A percentile compares a stretch with the other conserved stretches of the same genome.
Conservation (phyloP, 1,140 invertebrate species). For the Drosophila rhopaloa region DNA sequence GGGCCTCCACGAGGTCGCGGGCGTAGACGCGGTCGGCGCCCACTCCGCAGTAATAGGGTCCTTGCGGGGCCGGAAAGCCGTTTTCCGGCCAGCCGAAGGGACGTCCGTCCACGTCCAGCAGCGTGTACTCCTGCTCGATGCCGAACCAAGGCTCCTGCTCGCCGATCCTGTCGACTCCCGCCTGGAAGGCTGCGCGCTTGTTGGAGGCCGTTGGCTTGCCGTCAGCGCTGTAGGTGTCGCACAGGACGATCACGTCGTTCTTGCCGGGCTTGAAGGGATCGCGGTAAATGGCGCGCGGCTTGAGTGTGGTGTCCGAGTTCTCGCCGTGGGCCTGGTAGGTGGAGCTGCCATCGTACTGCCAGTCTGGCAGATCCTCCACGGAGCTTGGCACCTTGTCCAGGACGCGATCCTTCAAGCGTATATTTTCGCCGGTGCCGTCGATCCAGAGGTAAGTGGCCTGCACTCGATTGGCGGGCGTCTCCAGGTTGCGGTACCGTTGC, state of each 20-base stretch:
- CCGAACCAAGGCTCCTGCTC: slow-evolving; percentile 96
- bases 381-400: slow-evolving; percentile 90
- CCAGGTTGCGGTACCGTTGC: slow-evolving; percentile 89
- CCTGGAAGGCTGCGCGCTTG: slow-evolving; percentile 69
- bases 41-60: slow-evolving; percentile 97
- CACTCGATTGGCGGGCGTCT: slow-evolving; percentile 89
- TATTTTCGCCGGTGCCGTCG: slow-evolving; percentile 94
- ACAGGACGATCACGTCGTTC: slow-evolving; percentile 93
- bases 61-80: slow-evolving; percentile 95
- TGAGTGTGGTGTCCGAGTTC: slow-evolving; percentile 93
- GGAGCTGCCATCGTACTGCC: slow-evolving; percentile 97
- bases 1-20: slow-evolving; percentile 96
- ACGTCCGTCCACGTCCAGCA: slow-evolving; percentile 93
- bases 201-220: slow-evolving; percentile 86
- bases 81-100: slow-evolving; percentile 97
- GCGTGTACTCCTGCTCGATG: slow-evolving; percentile 95
- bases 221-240: slow-evolving; percentile 90
- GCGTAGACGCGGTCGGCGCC: slow-evolving; percentile 97
- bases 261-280: slow-evolving; percentile 94
- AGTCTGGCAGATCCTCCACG: slow-evolving; percentile 91
- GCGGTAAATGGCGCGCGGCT: slow-evolving; percentile 93
- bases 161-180: slow-evolving; percentile 66
- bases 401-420: slow-evolving; percentile 94
- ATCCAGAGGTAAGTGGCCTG: slow-evolving; percentile 97
- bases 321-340: slow-evolving; percentile 91